Evolutionary conservation across 2,888 invertebrate genomes (phyloP).

Genomic region (Leptura quadrifasciata): DNA sequence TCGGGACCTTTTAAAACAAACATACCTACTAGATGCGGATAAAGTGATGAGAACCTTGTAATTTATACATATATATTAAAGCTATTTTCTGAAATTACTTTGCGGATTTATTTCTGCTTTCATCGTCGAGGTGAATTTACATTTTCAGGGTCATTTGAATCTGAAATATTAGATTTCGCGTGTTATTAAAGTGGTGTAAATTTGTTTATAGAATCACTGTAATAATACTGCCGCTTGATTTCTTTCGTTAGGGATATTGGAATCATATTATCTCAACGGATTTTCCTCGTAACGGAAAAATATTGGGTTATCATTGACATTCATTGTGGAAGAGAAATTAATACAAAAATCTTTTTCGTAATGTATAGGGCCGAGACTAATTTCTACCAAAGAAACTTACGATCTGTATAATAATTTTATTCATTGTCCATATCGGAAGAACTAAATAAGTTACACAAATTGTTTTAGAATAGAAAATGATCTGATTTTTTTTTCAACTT

Average conservation of each 20-base stretch:
- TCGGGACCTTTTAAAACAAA: constrained; percentile 44
- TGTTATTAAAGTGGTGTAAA: background rate
- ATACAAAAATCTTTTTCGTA: no score
- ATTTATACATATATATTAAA: constrained; percentile 13
- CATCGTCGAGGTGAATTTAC: constrained; percentile 1
- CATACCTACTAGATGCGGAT: constrained; percentile 39
- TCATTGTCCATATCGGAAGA: no score
- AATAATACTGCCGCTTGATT: background rate
- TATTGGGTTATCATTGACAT: background rate
- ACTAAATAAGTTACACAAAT: no score
- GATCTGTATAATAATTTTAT: no score
- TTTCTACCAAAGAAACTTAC: no score
- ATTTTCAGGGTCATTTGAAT: constrained; percentile 1
- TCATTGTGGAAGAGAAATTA: background rate
- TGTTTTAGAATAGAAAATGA: no score
- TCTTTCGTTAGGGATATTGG: background rate
- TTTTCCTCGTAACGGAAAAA: background rate
- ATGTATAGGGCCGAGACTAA: no score
- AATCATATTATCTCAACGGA: background rate
- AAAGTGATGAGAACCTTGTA: constrained; percentile 41
- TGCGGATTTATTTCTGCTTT: constrained; percentile 3
- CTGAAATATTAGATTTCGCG: constrained; percentile 4
- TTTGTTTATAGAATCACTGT: constrained; percentile 3
- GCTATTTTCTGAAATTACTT: constrained; percentile 16
- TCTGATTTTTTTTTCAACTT: no score